phyloP scores from a whole-genome alignment of 2,113 vertebrate genomes.

The Noctilio leporinus region DNA sequence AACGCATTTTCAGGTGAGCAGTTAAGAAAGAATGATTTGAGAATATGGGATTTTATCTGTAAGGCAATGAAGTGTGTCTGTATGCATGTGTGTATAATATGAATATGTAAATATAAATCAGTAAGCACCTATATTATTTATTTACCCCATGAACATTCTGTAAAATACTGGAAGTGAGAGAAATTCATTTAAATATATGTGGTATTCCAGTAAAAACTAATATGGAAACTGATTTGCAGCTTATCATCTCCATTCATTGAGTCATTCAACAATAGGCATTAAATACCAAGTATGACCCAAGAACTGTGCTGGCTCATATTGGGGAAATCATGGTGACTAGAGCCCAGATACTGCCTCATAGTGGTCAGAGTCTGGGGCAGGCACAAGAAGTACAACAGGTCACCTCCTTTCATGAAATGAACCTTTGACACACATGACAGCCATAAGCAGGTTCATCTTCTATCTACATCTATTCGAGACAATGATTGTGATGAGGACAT shows the following conservation, averaged over 20 bases:
- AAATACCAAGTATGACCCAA: background rate
- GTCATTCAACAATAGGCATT: background rate
- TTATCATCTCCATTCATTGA: background rate
- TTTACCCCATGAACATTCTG: background rate
- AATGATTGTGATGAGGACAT: background rate
- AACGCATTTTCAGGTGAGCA: background rate
- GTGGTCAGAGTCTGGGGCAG: background rate
- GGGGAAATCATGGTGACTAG: background rate
- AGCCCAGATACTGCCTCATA: accelerated
- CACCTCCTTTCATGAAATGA: background rate
- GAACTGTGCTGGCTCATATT: background rate
- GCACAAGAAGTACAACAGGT: background rate
- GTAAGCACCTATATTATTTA: background rate
- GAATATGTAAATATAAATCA: background rate
- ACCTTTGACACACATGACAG: background rate
- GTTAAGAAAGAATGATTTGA: background rate
- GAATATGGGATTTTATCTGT: background rate
- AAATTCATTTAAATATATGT: background rate
- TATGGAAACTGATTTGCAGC: slow-evolving; percentile 25
- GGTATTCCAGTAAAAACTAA: background rate
- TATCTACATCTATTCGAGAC: background rate
- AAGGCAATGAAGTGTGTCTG: background rate
- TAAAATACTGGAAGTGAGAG: background rate
- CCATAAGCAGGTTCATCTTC: background rate
- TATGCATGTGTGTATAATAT: background rate